These are phyloP conservation scores for Xestia ashworthii DNA, from an alignment of 2,888 invertebrate species.

Conservation along the genomic window DNA sequence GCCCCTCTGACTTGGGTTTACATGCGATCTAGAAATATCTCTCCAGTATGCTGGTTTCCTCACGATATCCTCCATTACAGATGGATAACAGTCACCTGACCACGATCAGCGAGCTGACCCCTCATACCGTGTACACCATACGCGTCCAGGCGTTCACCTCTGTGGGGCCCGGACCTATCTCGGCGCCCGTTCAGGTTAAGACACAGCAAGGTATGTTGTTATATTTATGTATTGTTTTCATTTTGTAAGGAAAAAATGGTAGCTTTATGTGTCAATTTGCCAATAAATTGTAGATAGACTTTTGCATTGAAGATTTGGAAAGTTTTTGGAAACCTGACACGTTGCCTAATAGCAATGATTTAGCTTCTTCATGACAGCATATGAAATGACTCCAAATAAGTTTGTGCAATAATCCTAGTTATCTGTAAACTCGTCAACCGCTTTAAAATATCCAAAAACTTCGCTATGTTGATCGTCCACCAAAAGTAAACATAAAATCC, in stretches of 20 bases:
- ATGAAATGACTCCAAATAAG: neutral
- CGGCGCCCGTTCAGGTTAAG: slow-evolving; percentile 99
- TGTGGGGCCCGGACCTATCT: slow-evolving; percentile 98
- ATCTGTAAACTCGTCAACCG: neutral
- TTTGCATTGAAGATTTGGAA: neutral
- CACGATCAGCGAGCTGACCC: slow-evolving; percentile 97
- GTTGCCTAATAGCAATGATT: too few species aligned
- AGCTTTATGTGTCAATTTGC: neutral
- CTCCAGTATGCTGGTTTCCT: too few species aligned
- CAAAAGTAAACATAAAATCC: neutral
- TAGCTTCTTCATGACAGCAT: neutral
- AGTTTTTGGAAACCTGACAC: neutral
- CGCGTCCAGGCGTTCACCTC: slow-evolving; percentile 98
- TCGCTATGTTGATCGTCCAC: neutral
- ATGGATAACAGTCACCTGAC: slow-evolving; percentile 97
- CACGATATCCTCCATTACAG: slow-evolving; percentile 66
- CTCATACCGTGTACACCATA: slow-evolving; percentile 98
- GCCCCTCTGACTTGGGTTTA: too few species aligned
- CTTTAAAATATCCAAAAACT: neutral
- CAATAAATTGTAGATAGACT: neutral
- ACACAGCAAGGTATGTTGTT: slow-evolving; percentile 95
- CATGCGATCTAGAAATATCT: too few species aligned
- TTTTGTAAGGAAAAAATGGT: neutral
- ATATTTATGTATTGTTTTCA: neutral
- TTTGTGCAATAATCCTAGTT: neutral